A percentile compares a stretch with the other conserved stretches of the same genome.
phyloP scores from a whole-genome alignment of 1,140 invertebrate genomes.

The Vollenhovia emeryi region DNA sequence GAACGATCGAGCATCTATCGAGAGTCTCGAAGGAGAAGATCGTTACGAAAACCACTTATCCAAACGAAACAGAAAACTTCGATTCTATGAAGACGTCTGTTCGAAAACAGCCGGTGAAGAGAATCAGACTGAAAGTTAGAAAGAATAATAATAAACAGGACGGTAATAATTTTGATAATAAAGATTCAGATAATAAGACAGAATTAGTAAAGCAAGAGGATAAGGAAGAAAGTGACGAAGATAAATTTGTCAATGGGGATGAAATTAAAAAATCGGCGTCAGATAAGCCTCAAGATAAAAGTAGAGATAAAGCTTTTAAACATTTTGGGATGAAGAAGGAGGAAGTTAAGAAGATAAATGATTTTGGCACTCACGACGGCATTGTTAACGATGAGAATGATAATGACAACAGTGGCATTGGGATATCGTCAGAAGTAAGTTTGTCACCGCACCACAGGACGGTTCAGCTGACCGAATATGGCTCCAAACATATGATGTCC shows the following conservation, averaged over 20 bases:
- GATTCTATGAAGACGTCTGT: background rate
- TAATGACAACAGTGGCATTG: conserved; percentile 16
- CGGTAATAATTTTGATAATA: background rate
- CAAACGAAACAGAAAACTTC: conserved; percentile 41
- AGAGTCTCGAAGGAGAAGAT: conserved; percentile 75
- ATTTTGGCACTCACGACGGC: conserved; percentile 45
- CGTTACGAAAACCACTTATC: conserved; percentile 74
- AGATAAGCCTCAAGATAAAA: conserved; percentile 61
- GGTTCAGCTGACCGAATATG: conserved; percentile 68
- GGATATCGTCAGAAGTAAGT: conserved; percentile 68
- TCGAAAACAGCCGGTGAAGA: background rate
- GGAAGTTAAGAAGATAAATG: conserved; percentile 49
- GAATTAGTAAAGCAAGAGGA: conserved; percentile 1
- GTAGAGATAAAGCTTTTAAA: background rate
- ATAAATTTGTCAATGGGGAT: conserved; percentile 64
- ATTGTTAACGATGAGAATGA: conserved; percentile 28
- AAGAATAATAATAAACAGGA: background rate
- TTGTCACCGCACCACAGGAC: conserved; percentile 46
- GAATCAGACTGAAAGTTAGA: background rate
- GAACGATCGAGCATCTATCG: conserved; percentile 70
- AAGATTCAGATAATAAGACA: background rate
- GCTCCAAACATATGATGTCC: conserved; percentile 68
- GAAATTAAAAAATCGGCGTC: conserved; percentile 61
- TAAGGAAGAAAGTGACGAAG: background rate
- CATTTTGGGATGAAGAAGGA: background rate